Evolutionary conservation across 92 coral and sea anemone species (phyloP), one percentile per base, ranked within the genome.

Genomic region (Porites rus): DNA sequence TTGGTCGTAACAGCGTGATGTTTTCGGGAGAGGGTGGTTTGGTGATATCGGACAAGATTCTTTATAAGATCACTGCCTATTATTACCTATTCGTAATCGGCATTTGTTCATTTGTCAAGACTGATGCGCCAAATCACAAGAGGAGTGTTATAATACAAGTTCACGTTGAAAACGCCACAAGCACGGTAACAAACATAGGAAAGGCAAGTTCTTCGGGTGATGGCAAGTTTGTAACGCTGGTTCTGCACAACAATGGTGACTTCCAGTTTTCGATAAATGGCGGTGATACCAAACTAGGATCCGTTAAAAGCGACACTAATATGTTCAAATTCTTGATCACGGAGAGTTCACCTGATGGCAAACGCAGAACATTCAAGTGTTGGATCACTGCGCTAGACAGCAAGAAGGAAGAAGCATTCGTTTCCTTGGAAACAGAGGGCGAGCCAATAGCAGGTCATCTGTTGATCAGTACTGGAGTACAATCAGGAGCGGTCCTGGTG

Each of bases 21-120:
- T 94, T 94, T 76, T 77, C 91, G 28, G 94, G 92, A 14, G 74
- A 86, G 12, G 94, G 94, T 28, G 97, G 97, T 71, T 86, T 88
- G 84, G 97, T 85, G 0, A 59, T 90, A 1, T 77, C 93, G 2
- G 84, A 82, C n/a, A 80, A 91, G 22, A 89, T 64, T n/a, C 46
- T 82, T 13, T 71, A 70, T 22, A 59, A 70, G 24, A 60, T 70
- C 1, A 31, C 38, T 54, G 14, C 18, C 2, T 1, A 10, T 17
- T 25, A 72, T 11, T 31, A n/a, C 72, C 62, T 65, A 8, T 11
- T 28, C 52, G 28, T 83, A 3, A 0, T 3, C 1, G 87, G 87
- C 56, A 64, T 38, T 38, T 64, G 75, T 72, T 72, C 87, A 28
- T 83, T 83, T 19, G 73, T 72, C 52, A 24, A 72, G 21, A 72